Conservation (phyloP, 1,140 invertebrate species). For the Neodiprion lecontei region DNA sequence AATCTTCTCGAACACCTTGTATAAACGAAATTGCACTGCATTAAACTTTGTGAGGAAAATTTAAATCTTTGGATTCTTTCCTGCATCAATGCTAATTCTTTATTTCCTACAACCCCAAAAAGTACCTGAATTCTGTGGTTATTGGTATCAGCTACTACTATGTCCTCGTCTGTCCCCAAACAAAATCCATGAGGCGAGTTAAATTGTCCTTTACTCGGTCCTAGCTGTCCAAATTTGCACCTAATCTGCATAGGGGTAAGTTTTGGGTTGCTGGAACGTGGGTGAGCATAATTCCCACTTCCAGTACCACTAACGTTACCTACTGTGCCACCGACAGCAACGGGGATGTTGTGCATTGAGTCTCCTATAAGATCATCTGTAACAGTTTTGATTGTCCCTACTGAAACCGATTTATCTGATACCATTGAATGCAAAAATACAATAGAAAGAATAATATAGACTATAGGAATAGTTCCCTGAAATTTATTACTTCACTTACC, state of each 20-base stretch:
- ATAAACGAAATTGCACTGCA: conserved; percentile 16
- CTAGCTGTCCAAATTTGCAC: conserved; percentile 93
- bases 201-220: conserved; percentile 90
- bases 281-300: conserved; percentile 63
- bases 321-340: conserved; percentile 44
- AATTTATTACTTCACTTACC: conserved; percentile 34
- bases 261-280: conserved; percentile 70
- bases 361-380: conserved; percentile 56
- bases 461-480: conserved; percentile 7
- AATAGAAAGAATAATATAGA: background rate
- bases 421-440: conserved; percentile 14
- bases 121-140: conserved; percentile 92
- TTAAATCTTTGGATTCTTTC: conserved; percentile 8
- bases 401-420: conserved; percentile 14
- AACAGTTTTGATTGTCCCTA: conserved; percentile 22
- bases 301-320: conserved; percentile 47
- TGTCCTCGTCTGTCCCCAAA: conserved; percentile 91
- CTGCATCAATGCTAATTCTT: conserved; percentile 12
- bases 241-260: conserved; percentile 85
- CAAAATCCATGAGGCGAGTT: conserved; percentile 98
- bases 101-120: conserved; percentile 8
- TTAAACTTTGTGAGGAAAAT: background rate
- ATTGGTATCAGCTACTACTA: conserved; percentile 95
- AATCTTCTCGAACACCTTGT: conserved; percentile 86
- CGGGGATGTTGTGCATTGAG: conserved; percentile 55